Evolutionary conservation across 2,113 vertebrate species (phyloP).

Genomic region (Ellobius talpinus): DNA sequence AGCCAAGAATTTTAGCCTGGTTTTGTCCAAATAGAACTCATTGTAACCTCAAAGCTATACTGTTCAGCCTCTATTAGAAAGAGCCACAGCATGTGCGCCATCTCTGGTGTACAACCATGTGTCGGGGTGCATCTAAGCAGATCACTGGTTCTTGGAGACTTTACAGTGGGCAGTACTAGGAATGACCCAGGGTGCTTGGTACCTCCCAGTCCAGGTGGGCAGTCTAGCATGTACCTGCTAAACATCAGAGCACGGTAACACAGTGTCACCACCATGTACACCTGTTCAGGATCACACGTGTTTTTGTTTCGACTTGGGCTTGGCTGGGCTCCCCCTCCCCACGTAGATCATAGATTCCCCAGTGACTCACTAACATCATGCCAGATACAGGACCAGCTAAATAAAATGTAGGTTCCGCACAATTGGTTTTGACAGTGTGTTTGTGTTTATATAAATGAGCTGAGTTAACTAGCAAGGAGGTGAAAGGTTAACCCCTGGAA

Average conservation of each 20-base stretch:
- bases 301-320: slow-evolving; percentile 11
- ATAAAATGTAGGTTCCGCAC: neutral
- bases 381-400: neutral
- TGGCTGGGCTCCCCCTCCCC: no score
- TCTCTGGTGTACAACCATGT: neutral
- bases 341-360: neutral
- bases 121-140: neutral
- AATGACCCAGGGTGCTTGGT: neutral
- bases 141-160: neutral
- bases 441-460: neutral
- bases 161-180: neutral
- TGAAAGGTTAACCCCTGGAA: slow-evolving; percentile 30
- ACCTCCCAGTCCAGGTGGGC: no score
- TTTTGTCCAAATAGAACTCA: neutral
- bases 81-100: neutral
- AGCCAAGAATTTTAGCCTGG: neutral
- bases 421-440: neutral
- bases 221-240: neutral
- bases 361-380: accelerated
- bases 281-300: neutral
- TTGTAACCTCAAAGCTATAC: neutral
- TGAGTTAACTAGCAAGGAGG: slow-evolving; percentile 32
- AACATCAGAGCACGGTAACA: neutral
- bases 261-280: neutral
- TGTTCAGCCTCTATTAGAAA: neutral